Conservation (phyloP, 2,888 invertebrate genomes). For the Willowsia nigromaculata region DNA sequence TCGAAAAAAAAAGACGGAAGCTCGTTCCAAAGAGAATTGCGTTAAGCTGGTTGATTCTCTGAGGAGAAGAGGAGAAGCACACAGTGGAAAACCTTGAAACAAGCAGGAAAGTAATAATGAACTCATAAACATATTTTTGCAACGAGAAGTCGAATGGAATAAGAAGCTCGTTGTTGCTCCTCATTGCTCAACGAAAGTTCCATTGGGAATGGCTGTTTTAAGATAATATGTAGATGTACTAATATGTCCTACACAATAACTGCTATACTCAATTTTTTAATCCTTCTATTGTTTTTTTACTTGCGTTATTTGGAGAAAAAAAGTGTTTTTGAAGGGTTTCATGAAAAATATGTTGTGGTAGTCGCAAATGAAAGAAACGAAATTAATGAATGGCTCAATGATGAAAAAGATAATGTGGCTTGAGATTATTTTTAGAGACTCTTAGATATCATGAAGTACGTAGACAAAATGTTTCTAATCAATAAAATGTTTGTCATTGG, state of each 20-base stretch:
- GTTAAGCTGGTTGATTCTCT: neutral
- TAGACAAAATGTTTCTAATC: neutral
- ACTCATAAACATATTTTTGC: slow-evolving; percentile 53
- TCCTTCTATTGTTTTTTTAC: neutral
- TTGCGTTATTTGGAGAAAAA: neutral
- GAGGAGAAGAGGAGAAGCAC: slow-evolving; percentile 10
- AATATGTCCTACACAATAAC: too few species aligned
- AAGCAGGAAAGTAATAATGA: slow-evolving; percentile 61
- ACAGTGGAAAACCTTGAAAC: slow-evolving; percentile 66
- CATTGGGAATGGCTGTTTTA: neutral
- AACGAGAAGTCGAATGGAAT: neutral
- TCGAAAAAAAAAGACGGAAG: slow-evolving; percentile 56
- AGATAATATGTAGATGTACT: too few species aligned
- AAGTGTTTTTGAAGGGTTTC: neutral
- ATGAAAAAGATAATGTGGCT: too few species aligned
- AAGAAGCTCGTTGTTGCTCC: neutral
- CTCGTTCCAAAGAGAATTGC: slow-evolving; percentile 20
- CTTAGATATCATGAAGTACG: too few species aligned
- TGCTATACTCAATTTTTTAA: neutral
- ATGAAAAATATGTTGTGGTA: neutral
- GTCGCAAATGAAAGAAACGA: too few species aligned
- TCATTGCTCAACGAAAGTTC: neutral
- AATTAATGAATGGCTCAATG: too few species aligned
- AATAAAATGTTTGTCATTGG: slow-evolving; percentile 2
- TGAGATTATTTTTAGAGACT: too few species aligned